phyloP scores from a whole-genome alignment of 2,797 vertebrate species.

The Alectoris magna region DNA sequence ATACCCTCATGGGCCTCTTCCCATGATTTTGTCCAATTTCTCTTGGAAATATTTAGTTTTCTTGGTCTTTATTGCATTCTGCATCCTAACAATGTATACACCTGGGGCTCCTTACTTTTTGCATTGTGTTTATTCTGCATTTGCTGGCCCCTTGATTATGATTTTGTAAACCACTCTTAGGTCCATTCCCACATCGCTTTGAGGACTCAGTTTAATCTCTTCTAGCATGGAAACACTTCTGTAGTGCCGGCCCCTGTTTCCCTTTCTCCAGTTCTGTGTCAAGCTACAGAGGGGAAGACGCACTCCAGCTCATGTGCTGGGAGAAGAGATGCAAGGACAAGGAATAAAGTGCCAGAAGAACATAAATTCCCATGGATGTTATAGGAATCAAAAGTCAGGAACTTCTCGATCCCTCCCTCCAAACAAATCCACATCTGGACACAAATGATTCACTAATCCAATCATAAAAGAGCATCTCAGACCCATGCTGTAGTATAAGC shows the following conservation, averaged over 20 bases:
- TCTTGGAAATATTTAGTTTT: not conserved
- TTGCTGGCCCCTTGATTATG: not conserved
- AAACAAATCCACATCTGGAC: constrained; percentile 14
- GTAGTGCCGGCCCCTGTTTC: not conserved
- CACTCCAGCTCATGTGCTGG: not conserved
- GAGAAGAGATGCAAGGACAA: not conserved
- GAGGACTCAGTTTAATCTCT: not conserved
- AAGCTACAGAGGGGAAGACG: not conserved
- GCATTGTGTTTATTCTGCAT: not conserved
- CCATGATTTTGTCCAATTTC: not conserved
- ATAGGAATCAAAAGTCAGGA: not conserved
- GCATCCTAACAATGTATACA: not conserved
- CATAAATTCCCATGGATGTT: not conserved
- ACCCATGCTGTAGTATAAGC: not conserved
- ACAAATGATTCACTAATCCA: constrained; percentile 38
- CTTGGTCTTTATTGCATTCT: not conserved
- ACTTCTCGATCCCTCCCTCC: not conserved
- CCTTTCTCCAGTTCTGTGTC: not conserved
- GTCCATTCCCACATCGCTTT: not conserved
- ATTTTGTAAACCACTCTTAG: not conserved
- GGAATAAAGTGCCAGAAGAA: not conserved
- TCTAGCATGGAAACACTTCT: not conserved
- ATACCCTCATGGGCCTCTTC: not conserved
- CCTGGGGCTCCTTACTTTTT: not conserved
- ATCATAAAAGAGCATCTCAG: constrained; percentile 21